A percentile compares a stretch with the other conserved stretches of the same genome.
phyloP scores from a whole-genome alignment of 2,888 invertebrate genomes.

The Ectemnius lituratus region DNA sequence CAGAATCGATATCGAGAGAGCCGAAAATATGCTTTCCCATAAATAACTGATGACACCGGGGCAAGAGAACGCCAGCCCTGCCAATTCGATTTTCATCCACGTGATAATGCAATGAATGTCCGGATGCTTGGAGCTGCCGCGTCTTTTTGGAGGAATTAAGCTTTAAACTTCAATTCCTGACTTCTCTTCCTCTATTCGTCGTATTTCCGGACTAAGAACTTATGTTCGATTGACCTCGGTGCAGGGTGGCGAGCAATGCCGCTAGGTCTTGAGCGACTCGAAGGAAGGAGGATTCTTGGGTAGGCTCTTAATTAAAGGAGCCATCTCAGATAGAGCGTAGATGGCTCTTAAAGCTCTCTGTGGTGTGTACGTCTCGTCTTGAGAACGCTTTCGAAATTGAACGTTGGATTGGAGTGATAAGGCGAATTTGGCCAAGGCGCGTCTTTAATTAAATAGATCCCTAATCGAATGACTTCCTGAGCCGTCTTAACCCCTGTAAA shows the following conservation, averaged over 20 bases:
- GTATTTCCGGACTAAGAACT: no score
- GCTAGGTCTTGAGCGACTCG: neutral
- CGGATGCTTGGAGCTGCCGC: constrained; percentile 26
- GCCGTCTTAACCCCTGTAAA: constrained; percentile 23
- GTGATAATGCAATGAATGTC: constrained; percentile 35
- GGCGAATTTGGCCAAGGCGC: constrained; percentile 34
- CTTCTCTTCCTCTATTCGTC: no score
- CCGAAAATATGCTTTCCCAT: constrained; percentile 27
- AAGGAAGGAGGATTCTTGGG: no score
- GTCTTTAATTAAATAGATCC: constrained; percentile 51
- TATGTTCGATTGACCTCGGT: no score
- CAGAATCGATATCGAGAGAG: constrained; percentile 30
- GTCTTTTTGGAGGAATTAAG: constrained; percentile 33
- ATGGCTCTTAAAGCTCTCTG: no score
- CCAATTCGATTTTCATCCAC: constrained; percentile 19
- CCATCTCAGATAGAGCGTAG: no score
- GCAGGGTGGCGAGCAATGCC: no score
- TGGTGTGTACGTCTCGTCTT: no score
- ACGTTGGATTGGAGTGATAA: constrained; percentile 33
- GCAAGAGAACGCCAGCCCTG: constrained; percentile 2
- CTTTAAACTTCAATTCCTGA: no score
- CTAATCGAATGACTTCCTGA: constrained; percentile 50
- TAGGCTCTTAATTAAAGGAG: no score
- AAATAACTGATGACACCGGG: constrained; percentile 19
- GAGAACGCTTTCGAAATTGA: constrained; percentile 21